A percentile compares a stretch with the other conserved stretches of the same genome.
These are phyloP conservation scores for Dreissena rostriformis DNA, from an alignment of 1,140 invertebrate species.

Conservation along the genomic window DNA sequence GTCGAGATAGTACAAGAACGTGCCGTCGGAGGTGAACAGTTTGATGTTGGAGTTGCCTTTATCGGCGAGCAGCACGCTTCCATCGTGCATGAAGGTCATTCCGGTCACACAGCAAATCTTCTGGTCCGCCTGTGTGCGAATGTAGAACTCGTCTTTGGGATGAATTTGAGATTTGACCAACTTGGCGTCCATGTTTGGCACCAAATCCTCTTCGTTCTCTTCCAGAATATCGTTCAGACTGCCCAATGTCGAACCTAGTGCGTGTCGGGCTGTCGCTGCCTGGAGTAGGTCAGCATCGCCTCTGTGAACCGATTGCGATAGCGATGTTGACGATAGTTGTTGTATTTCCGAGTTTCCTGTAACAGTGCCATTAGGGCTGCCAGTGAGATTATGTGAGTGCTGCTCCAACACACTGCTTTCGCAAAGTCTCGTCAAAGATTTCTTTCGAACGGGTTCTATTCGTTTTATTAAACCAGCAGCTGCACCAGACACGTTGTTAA, in stretches of 20 bases:
- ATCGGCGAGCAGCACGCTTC: constrained; percentile 20
- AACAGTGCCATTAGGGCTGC: too few relatives aligned
- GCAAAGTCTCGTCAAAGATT: too few relatives aligned
- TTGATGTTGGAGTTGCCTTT: constrained; percentile 27
- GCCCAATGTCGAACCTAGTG: neutral
- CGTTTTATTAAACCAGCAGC: too few relatives aligned
- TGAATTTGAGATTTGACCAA: constrained; percentile 20
- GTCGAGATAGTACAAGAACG: neutral
- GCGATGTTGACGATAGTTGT: too few relatives aligned
- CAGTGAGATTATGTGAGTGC: too few relatives aligned
- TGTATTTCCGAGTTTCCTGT: too few relatives aligned
- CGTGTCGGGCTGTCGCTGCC: neutral
- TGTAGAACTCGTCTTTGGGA: constrained; percentile 9
- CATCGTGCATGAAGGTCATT: constrained; percentile 3
- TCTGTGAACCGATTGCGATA: too few relatives aligned
- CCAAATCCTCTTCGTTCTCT: constrained; percentile 34
- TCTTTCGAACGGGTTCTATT: too few relatives aligned
- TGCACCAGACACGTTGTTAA: too few relatives aligned
- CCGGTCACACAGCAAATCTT: constrained; percentile 32
- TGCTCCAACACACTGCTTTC: too few relatives aligned
- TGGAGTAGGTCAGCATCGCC: too few relatives aligned
- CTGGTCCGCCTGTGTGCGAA: constrained; percentile 25
- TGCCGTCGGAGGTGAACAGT: constrained; percentile 23
- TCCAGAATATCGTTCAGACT: constrained; percentile 44
- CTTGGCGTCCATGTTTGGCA: neutral